Evolutionary conservation across 1,140 invertebrate species (phyloP).

Genomic region (Vanessa atalanta): DNA sequence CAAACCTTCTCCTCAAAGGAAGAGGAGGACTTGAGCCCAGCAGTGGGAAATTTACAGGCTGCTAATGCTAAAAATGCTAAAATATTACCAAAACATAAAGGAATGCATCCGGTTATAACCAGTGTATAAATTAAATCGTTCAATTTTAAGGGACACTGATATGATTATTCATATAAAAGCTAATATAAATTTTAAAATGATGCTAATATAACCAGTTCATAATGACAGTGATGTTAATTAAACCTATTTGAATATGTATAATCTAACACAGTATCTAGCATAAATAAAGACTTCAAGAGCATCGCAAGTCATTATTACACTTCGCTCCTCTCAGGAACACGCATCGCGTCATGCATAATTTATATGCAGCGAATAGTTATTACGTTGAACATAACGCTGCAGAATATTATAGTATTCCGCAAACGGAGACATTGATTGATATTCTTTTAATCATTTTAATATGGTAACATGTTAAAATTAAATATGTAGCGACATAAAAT

Average conservation of each 20-base stretch:
- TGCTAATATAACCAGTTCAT: neutral
- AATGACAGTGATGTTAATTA: slow-evolving; percentile 1
- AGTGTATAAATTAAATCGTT: too few relatives aligned
- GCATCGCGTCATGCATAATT: slow-evolving; percentile 10
- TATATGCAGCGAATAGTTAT: slow-evolving; percentile 5
- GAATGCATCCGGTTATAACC: too few relatives aligned
- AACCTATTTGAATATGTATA: neutral
- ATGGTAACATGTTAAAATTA: too few relatives aligned
- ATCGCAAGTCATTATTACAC: slow-evolving; percentile 11
- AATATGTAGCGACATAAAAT: too few relatives aligned
- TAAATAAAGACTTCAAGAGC: slow-evolving; percentile 2
- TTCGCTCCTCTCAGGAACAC: neutral
- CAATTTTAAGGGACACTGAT: too few relatives aligned
- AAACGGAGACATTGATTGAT: neutral
- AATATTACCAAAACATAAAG: too few relatives aligned
- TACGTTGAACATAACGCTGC: neutral
- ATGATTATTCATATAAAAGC: too few relatives aligned
- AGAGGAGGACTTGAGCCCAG: too few relatives aligned
- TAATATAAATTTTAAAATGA: neutral
- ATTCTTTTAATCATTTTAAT: neutral
- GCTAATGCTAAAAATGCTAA: too few relatives aligned
- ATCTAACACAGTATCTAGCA: neutral
- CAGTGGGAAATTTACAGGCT: too few relatives aligned
- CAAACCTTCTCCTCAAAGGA: too few relatives aligned
- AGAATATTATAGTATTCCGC: slow-evolving; percentile 1